phyloP scores from a whole-genome alignment of 2,888 invertebrate genomes.

The Scaptomyza reducta region DNA sequence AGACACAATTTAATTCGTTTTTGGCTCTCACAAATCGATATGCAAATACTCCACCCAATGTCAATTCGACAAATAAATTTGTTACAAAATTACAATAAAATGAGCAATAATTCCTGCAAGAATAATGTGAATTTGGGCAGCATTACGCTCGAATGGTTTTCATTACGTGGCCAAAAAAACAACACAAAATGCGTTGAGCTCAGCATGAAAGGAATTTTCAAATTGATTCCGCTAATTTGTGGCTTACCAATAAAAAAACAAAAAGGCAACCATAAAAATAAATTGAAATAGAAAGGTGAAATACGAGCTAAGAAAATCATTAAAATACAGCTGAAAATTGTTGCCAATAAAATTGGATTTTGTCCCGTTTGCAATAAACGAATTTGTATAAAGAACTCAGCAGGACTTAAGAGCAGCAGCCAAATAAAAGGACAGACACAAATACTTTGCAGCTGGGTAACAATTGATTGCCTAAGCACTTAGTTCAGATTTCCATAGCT shows the following conservation, averaged over 20 bases:
- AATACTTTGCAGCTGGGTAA: neutral
- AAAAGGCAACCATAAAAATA: conserved; percentile 8
- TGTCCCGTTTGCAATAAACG: neutral
- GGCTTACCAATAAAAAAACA: conserved; percentile 25
- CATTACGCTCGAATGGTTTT: conserved; percentile 48
- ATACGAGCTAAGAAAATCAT: conserved; percentile 18
- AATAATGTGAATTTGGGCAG: conserved; percentile 29
- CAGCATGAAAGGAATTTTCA: conserved; percentile 51
- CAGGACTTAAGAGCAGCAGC: no score
- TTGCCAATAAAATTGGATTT: conserved; percentile 17
- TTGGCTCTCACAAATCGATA: conserved; percentile 17
- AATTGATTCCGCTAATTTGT: conserved; percentile 72
- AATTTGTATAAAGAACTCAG: neutral
- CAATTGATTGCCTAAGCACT: neutral
- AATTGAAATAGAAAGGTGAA: conserved; percentile 17
- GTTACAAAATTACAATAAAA: conserved; percentile 46
- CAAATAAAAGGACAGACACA: neutral
- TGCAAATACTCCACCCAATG: conserved; percentile 44
- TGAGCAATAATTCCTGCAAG: conserved; percentile 41
- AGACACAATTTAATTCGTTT: conserved; percentile 48
- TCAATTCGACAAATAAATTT: conserved; percentile 59
- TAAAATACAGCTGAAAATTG: conserved; percentile 21
- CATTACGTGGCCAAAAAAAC: conserved; percentile 10
- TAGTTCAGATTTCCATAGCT: neutral
- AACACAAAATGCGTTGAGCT: conserved; percentile 23